Evolutionary conservation across 2,888 invertebrate species (phyloP).

Genomic region (Ichneumoninae sp.): DNA sequence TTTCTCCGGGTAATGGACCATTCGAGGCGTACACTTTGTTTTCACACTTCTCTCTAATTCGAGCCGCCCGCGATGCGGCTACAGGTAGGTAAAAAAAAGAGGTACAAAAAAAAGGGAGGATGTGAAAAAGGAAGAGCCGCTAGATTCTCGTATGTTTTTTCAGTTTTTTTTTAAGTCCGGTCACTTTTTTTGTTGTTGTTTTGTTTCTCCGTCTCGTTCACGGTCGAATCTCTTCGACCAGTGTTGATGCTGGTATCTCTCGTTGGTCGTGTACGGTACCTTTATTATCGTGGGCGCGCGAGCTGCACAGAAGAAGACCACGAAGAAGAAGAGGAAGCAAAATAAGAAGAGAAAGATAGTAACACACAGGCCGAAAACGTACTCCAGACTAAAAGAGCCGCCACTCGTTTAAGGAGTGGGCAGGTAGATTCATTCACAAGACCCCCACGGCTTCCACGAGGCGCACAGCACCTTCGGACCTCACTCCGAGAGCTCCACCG

Average conservation of each 20-base stretch:
- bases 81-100: slow-evolving; percentile 37
- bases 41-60: slow-evolving; percentile 62
- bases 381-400: slow-evolving; percentile 69
- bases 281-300: slow-evolving; percentile 57
- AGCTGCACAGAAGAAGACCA: slow-evolving; percentile 34
- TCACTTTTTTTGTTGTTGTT: slow-evolving; percentile 38
- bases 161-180: slow-evolving; percentile 34
- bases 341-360: slow-evolving; percentile 47
- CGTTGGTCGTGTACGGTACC: slow-evolving; percentile 63
- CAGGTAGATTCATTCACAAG: slow-evolving; percentile 80
- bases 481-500: slow-evolving; percentile 62
- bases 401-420: slow-evolving; percentile 67
- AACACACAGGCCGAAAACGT: slow-evolving; percentile 65
- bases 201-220: slow-evolving; percentile 60
- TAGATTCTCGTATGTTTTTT: slow-evolving; percentile 44
- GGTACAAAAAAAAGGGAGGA: neutral
- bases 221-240: slow-evolving; percentile 48
- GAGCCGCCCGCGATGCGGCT: slow-evolving; percentile 25
- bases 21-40: slow-evolving; percentile 56
- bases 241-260: slow-evolving; percentile 48
- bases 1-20: slow-evolving; percentile 47
- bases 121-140: slow-evolving; percentile 24
- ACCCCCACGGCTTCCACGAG: slow-evolving; percentile 68
- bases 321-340: slow-evolving; percentile 39
- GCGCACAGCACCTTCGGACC: slow-evolving; percentile 56